Evolutionary conservation across 37 sponge, comb jelly and placozoan species (phyloP).

Genomic region (Oopsacas minuta): DNA sequence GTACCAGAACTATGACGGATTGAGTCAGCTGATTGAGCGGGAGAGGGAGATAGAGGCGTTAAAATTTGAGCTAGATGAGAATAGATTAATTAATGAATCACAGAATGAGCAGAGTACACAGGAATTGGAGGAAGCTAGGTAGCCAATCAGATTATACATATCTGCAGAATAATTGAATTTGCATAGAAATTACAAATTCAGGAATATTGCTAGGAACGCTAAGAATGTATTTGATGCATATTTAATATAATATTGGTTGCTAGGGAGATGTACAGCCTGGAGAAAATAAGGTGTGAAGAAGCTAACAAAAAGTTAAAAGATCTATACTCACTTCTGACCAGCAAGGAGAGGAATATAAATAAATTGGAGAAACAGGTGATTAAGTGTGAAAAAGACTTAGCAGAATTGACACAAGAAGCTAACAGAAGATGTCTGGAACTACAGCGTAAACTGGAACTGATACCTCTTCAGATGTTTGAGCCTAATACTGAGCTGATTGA

Average conservation of each 20-base stretch:
- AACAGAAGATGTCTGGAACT: neutral
- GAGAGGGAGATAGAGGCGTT: neutral
- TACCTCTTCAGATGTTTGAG: neutral
- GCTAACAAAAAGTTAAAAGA: neutral
- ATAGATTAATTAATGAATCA: slow-evolving; percentile 46
- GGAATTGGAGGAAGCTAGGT: slow-evolving; percentile 49
- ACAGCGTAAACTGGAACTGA: neutral
- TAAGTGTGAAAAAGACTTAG: neutral
- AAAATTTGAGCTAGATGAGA: slow-evolving; percentile 43
- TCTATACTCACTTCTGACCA: neutral
- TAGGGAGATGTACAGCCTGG: neutral
- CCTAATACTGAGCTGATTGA: neutral
- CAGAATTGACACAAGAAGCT: neutral
- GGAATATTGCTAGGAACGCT: no score
- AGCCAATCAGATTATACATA: neutral
- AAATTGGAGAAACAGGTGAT: neutral
- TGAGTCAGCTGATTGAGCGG: neutral
- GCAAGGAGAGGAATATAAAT: neutral
- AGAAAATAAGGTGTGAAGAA: neutral
- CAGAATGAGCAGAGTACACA: slow-evolving; percentile 45
- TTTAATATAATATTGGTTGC: neutral
- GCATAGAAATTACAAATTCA: no score
- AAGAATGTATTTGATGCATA: neutral
- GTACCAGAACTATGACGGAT: neutral
- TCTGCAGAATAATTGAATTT: no score